Evolutionary conservation across 2,113 vertebrate genomes (phyloP).

Genomic region (Cisticola juncidis): DNA sequence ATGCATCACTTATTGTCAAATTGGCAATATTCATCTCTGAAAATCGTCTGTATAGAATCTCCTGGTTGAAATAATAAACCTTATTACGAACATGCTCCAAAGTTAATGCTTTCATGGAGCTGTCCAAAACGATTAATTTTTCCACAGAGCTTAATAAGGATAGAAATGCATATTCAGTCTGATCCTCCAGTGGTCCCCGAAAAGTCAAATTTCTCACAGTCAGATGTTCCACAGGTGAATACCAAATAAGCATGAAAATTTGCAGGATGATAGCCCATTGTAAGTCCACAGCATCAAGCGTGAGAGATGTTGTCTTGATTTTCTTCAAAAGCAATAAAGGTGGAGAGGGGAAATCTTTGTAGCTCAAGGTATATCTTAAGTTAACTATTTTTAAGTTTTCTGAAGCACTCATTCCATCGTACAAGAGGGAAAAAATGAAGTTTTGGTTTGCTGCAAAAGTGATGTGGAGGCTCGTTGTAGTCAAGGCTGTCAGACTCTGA

Average conservation of each 20-base stretch:
- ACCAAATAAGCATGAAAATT: conserved; percentile 61
- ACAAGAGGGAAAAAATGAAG: conserved; percentile 38
- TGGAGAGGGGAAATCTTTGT: conserved; percentile 23
- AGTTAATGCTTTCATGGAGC: conserved; percentile 71
- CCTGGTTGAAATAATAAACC: conserved; percentile 76
- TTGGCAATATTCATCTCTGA: conserved; percentile 78
- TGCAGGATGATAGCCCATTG: conserved; percentile 69
- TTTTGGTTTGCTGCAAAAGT: conserved; percentile 20
- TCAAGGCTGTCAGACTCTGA: conserved; percentile 69
- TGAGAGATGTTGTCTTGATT: conserved; percentile 48
- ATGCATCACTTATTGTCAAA: conserved; percentile 70
- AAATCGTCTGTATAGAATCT: conserved; percentile 75
- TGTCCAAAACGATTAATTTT: not conserved
- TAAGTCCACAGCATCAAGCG: conserved; percentile 69
- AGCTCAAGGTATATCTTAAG: conserved; percentile 13
- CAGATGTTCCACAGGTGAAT: conserved; percentile 68
- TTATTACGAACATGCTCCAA: conserved; percentile 10
- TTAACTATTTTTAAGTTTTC: conserved; percentile 71
- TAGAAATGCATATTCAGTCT: not conserved
- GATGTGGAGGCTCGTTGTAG: conserved; percentile 72
- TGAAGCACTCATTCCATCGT: conserved; percentile 71
- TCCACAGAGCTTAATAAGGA: not conserved
- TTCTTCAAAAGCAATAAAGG: not conserved
- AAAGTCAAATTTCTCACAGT: conserved; percentile 57
- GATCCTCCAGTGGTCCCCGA: not conserved